A percentile compares a stretch with the other conserved stretches of the same genome.
Evolutionary conservation across 2,888 invertebrate species (phyloP).

Genomic region (Melinaea menophilus): DNA sequence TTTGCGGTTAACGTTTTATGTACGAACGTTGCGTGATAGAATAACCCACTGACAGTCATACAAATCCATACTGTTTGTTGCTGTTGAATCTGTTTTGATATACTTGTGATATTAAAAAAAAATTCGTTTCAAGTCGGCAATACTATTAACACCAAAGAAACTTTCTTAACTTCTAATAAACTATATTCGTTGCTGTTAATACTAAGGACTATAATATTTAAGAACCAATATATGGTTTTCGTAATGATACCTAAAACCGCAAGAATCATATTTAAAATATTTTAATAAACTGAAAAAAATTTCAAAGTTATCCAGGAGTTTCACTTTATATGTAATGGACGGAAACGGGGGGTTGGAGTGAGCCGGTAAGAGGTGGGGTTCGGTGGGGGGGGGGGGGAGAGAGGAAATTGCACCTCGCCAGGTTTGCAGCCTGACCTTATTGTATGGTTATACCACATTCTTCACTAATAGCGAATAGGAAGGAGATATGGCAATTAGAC

Average conservation of each 20-base stretch:
- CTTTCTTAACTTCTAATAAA: no score
- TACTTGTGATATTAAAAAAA: no score
- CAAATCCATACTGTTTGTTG: no score
- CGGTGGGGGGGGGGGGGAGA: constrained; percentile 15
- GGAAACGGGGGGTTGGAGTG: constrained; percentile 28
- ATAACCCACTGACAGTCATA: no score
- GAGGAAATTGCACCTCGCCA: constrained; percentile 43
- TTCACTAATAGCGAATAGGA: constrained; percentile 22
- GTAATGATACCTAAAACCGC: no score
- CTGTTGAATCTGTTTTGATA: no score
- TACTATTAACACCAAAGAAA: no score
- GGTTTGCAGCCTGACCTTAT: constrained; percentile 40
- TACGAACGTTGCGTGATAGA: no score
- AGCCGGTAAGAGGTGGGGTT: constrained; percentile 2
- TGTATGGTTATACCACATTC: constrained; percentile 38
- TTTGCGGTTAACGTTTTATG: background rate
- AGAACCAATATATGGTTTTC: no score
- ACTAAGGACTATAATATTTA: no score
- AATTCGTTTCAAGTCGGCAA: no score
- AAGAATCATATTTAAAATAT: background rate
- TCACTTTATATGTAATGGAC: constrained; percentile 34
- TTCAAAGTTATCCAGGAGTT: constrained; percentile 9
- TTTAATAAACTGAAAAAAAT: background rate
- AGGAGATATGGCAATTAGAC: constrained; percentile 21
- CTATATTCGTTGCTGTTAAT: no score